A percentile compares a stretch with the other conserved stretches of the same genome.
Evolutionary conservation across 1,140 invertebrate genomes (phyloP).

Genomic region (Drosophila seguyi): DNA sequence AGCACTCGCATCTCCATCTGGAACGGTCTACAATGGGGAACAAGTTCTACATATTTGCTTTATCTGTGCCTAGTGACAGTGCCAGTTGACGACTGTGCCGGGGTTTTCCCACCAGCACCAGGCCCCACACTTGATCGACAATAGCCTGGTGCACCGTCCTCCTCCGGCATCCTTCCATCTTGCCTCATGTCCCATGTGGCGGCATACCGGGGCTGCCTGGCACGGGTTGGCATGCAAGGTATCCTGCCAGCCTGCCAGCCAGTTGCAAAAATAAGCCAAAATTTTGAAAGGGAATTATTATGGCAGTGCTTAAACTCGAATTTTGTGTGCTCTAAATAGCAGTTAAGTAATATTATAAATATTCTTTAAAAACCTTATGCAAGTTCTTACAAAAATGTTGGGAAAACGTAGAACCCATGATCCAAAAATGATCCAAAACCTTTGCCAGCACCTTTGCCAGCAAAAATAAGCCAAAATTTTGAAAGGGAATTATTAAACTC

Average conservation of each 20-base stretch:
- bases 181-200: constrained; percentile 14
- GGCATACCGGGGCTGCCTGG: constrained; percentile 46
- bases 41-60: constrained; percentile 73
- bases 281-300: constrained; percentile 40
- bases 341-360: not conserved
- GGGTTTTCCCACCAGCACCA: constrained; percentile 66
- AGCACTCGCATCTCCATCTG: constrained; percentile 22
- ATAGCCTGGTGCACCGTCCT: constrained; percentile 11
- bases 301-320: not conserved
- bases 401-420: not conserved
- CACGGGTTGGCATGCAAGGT: constrained; percentile 64
- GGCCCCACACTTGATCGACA: constrained; percentile 44
- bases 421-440: not conserved
- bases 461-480: constrained; percentile 44
- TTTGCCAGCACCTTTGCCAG: too few relatives aligned
- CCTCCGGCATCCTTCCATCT: constrained; percentile 18
- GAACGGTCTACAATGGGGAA: constrained; percentile 50
- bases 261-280: constrained; percentile 54
- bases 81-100: constrained; percentile 44
- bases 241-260: constrained; percentile 48
- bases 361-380: too few relatives aligned
- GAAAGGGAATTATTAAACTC: constrained; percentile 23
- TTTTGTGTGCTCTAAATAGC: constrained; percentile 10
- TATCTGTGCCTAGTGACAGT: constrained; percentile 61
- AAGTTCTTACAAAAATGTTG: too few relatives aligned